Base-by-base conservation (phyloP, 2,113 vertebrate genomes). In the Mormyrus iriodes region DNA sequence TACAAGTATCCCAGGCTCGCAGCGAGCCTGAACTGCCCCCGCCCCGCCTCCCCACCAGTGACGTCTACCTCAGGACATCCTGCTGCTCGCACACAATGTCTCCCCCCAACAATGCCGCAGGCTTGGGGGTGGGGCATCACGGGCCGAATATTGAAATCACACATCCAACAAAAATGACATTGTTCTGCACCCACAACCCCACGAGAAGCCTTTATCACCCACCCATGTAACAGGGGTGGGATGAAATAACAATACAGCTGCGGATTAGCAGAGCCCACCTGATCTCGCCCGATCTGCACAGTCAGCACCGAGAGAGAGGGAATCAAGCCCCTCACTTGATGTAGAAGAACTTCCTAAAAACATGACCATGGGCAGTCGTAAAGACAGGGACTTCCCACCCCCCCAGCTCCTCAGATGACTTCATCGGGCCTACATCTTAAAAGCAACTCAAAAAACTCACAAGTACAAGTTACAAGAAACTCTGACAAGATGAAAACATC, bases 51-150 rank as follows among this genome's bases (percentile, higher is more conserved):
- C 88, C 89, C 87, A 69, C 89, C 65, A 39, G 93, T 89, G 94
- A 93, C 94, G 94, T 96, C 95, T 97, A 98, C 97, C 97, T 97
- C 97, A 99, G 98, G 98, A 99, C 97, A 99, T 99, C 98, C 98
- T 98, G 98, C 94, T 95, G 90, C 95, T 91, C 91, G 93, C 93
- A 89, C 79, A 97, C 95, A 96, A 96, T 96, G 95, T 94, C 92
- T 89, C 95, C 61, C 95, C 95, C 95, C 95, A 95, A 96, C 95
- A 96, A 95, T 95, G 95, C 94, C 93, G 93, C 92, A 93, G 91
- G 6, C 21, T 44, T 2, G 42, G 92, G 90, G 93, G 58, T 19
- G 19, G 46, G 90, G 92, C 82, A 93, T 93, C 95, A 93, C 93
- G 94, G 89, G 92, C 95, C 94, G 95, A 95, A 96, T 95, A 96